Conservation (phyloP, 2,113 vertebrate species). For the Cygnus atratus region DNA sequence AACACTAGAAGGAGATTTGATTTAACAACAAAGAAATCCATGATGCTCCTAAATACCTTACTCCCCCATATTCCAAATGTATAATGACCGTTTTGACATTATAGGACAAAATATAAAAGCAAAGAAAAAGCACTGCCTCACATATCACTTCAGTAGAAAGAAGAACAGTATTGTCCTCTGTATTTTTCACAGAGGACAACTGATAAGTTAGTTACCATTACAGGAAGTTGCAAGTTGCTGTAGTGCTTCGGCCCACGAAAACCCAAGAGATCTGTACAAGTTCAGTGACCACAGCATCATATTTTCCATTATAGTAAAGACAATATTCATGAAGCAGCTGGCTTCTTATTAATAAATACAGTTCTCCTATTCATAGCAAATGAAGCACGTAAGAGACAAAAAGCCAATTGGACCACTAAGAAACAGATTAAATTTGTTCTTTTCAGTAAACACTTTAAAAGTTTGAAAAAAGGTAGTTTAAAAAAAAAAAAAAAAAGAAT, state of each 20-base stretch:
- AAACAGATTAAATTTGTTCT: not conserved
- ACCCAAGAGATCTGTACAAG: constrained; percentile 40
- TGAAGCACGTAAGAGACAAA: not conserved
- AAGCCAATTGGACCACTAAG: not conserved
- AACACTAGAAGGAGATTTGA: not conserved
- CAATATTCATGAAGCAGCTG: constrained; percentile 52
- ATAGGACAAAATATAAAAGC: not conserved
- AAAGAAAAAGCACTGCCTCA: not conserved
- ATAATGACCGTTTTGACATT: not conserved
- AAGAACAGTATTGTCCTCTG: not conserved
- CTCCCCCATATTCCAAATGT: not conserved
- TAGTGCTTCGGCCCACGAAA: constrained; percentile 48
- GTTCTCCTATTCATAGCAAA: constrained; percentile 35
- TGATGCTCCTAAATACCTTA: not conserved
- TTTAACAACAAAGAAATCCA: not conserved
- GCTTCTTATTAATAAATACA: constrained; percentile 43
- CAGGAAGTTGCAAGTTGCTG: constrained; percentile 37
- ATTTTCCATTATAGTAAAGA: constrained; percentile 61
- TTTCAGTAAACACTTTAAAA: not conserved
- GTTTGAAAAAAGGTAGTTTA: not conserved
- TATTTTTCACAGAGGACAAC: not conserved
- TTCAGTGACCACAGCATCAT: constrained; percentile 44
- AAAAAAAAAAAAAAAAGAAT: not conserved
- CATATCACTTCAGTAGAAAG: not conserved
- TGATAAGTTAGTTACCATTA: not conserved